Conservation (phyloP, 2,797 vertebrate species). For the Sebastes cheni region DNA sequence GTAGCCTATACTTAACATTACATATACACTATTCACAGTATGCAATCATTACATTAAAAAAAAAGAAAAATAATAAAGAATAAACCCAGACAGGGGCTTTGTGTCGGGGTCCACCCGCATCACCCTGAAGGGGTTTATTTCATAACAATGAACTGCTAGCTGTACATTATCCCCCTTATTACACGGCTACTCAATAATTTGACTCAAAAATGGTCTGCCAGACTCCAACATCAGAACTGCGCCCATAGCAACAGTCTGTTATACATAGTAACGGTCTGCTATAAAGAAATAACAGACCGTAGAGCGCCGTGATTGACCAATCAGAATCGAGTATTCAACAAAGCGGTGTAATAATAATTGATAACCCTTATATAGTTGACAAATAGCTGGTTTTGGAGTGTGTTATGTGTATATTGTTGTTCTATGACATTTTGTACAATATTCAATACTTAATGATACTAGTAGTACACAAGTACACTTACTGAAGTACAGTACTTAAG, state of each 20-base stretch:
- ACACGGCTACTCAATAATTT: too few species aligned
- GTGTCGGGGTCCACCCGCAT: too few species aligned
- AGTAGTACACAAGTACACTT: background rate
- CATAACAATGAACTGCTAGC: too few species aligned
- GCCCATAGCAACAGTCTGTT: too few species aligned
- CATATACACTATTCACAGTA: background rate
- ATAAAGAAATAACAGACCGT: too few species aligned
- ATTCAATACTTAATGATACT: background rate
- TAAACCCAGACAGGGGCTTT: too few species aligned
- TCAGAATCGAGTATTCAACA: too few species aligned
- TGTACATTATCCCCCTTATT: too few species aligned
- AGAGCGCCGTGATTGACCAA: rapidly evolving
- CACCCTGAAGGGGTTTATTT: too few species aligned
- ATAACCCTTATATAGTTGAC: background rate
- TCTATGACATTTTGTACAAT: background rate
- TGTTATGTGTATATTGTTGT: background rate
- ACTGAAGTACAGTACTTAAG: background rate
- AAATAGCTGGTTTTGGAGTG: background rate
- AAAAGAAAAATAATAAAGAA: too few species aligned
- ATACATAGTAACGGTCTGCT: too few species aligned
- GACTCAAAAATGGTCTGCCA: rapidly evolving
- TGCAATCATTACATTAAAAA: background rate
- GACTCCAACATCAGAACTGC: rapidly evolving
- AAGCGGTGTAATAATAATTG: too few species aligned
- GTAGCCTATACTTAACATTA: background rate